These are phyloP conservation scores for Neodiprion fabricii DNA, from an alignment of 1,140 invertebrate species.

Conservation along the genomic window DNA sequence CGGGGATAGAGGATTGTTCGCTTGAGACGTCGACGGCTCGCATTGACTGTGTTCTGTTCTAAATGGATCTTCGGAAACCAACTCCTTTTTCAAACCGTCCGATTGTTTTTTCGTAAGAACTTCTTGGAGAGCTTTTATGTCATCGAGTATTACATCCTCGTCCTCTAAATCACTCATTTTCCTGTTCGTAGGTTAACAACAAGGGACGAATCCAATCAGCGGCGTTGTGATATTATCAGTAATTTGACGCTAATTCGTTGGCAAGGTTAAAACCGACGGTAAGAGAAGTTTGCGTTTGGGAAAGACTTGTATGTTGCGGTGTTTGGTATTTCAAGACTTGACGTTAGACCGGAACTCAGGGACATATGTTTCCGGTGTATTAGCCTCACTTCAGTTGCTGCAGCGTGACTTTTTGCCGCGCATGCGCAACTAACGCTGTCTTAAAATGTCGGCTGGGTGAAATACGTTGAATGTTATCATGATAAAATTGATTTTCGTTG, in stretches of 20 bases:
- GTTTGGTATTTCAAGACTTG: conserved; percentile 28
- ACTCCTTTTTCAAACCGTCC: not conserved
- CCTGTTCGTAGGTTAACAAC: not conserved
- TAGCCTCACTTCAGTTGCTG: too few species aligned
- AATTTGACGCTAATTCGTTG: too few species aligned
- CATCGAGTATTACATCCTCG: conserved; percentile 39
- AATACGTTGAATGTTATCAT: conserved; percentile 30
- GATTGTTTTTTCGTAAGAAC: conserved; percentile 9
- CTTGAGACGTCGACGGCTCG: not conserved
- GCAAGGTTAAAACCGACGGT: too few species aligned
- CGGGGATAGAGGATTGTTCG: not conserved
- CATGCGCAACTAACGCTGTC: conserved; percentile 39
- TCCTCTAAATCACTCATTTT: conserved; percentile 49
- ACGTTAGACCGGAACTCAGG: conserved; percentile 51
- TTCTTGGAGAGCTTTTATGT: conserved; percentile 46
- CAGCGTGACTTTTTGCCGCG: conserved; percentile 33
- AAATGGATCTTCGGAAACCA: too few species aligned
- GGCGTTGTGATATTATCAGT: not conserved
- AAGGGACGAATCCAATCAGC: not conserved
- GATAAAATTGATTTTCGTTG: conserved; percentile 26
- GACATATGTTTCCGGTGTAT: conserved; percentile 53
- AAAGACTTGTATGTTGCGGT: not conserved
- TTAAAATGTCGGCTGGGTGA: conserved; percentile 40
- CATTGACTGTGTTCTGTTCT: not conserved
- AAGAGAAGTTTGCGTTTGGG: not conserved